Percentiles rank a stretch among this genome's conserved stretches.
phyloP scores from a whole-genome alignment of 64 coral and sea anemone genomes.

The Trachythela sp. region DNA sequence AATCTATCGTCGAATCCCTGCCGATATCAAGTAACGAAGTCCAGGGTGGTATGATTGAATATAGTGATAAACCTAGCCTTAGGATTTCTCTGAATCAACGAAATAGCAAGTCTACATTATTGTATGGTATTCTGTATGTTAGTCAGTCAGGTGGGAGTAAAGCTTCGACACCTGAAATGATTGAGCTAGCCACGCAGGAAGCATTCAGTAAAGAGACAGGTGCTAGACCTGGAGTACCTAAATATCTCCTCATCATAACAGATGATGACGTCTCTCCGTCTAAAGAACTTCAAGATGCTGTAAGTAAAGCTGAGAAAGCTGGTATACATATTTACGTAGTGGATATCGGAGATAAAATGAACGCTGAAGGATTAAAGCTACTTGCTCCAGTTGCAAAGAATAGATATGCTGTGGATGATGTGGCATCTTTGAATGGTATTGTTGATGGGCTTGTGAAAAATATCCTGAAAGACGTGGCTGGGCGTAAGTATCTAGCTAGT shows the following conservation, averaged over 20 bases:
- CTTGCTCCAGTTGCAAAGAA: constrained; percentile 1
- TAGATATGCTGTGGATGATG: neutral
- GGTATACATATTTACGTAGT: neutral
- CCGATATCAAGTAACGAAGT: neutral
- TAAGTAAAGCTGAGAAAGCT: neutral
- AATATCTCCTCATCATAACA: neutral
- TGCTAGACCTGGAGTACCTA: neutral
- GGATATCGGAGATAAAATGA: neutral
- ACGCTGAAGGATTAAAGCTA: neutral
- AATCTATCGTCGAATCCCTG: constrained; percentile 1
- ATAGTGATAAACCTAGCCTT: neutral
- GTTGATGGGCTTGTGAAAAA: neutral
- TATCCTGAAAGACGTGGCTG: neutral
- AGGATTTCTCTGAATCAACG: neutral
- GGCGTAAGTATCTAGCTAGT: neutral
- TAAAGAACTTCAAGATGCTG: neutral
- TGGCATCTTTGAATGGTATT: neutral
- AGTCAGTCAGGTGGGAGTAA: neutral
- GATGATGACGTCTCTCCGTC: neutral
- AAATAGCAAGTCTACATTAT: neutral
- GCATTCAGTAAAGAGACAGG: neutral
- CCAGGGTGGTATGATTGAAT: neutral
- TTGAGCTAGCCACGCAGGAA: neutral
- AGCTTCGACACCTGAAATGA: neutral
- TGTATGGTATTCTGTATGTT: neutral